phyloP scores from a whole-genome alignment of 1,140 invertebrate genomes.

The Meteorus sp. region DNA sequence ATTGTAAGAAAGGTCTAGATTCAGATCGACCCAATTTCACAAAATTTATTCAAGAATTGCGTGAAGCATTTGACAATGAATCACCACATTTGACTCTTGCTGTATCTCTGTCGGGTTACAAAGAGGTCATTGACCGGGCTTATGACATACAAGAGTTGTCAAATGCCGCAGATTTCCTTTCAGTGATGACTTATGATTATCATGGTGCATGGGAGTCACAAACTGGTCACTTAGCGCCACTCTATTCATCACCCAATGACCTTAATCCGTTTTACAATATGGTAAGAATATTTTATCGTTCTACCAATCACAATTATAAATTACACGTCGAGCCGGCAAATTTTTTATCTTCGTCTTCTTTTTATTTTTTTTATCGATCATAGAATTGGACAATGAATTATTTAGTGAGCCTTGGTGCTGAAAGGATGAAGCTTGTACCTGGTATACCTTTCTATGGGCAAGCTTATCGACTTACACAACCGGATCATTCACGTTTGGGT shows the following conservation, averaged over 20 bases:
- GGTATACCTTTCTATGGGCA: slow-evolving; percentile 91
- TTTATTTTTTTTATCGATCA: slow-evolving; percentile 1
- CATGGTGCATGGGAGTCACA: slow-evolving; percentile 82
- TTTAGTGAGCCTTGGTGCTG: slow-evolving; percentile 72
- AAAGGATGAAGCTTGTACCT: slow-evolving; percentile 78
- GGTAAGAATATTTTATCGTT: slow-evolving; percentile 57
- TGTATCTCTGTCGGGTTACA: slow-evolving; percentile 84
- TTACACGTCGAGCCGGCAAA: too few species aligned
- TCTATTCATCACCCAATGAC: slow-evolving; percentile 67
- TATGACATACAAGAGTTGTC: slow-evolving; percentile 77
- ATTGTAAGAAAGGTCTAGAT: slow-evolving; percentile 77
- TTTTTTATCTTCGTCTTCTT: too few species aligned
- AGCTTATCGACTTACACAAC: slow-evolving; percentile 70
- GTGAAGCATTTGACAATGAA: slow-evolving; percentile 71
- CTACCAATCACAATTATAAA: background rate
- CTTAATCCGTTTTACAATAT: slow-evolving; percentile 75
- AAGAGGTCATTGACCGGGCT: slow-evolving; percentile 81
- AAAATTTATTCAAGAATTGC: slow-evolving; percentile 79
- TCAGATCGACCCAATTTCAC: slow-evolving; percentile 78
- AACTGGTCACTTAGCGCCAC: slow-evolving; percentile 82
- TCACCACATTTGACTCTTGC: slow-evolving; percentile 73
- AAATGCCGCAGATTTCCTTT: slow-evolving; percentile 77
- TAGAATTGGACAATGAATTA: slow-evolving; percentile 67
- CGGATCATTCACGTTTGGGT: slow-evolving; percentile 55
- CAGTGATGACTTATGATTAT: slow-evolving; percentile 88